phyloP scores from a whole-genome alignment of 2,888 invertebrate species.

The Parasteatoda lunata region DNA sequence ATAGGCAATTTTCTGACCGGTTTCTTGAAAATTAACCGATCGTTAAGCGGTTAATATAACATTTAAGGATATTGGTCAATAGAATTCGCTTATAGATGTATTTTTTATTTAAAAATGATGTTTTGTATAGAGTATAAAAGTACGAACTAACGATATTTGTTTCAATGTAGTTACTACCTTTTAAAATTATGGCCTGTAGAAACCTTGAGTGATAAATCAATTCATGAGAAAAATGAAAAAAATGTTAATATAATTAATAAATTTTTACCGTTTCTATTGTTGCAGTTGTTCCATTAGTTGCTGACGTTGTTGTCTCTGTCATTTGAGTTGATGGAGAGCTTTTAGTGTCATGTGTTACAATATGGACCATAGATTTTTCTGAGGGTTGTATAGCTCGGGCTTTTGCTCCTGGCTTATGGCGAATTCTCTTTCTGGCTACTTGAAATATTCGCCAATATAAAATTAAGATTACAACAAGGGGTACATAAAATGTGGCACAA shows the following conservation, averaged over 20 bases:
- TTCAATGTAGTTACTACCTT: no score
- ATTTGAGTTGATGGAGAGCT: constrained; percentile 46
- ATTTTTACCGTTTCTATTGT: constrained; percentile 27
- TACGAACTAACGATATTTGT: no score
- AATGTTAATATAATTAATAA: neutral
- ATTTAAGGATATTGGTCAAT: no score
- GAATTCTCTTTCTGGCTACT: constrained; percentile 88
- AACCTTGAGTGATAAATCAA: no score
- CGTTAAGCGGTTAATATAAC: no score
- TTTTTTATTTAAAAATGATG: no score
- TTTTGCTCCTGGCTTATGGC: constrained; percentile 76
- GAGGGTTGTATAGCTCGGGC: constrained; percentile 25
- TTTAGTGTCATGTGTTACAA: constrained; percentile 34
- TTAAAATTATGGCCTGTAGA: no score
- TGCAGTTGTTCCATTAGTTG: constrained; percentile 35
- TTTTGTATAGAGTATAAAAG: no score
- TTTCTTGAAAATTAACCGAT: no score
- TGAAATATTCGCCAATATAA: constrained; percentile 99
- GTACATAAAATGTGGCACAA: constrained; percentile 98
- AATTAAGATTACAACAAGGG: constrained; percentile 92
- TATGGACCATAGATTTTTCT: constrained; percentile 37
- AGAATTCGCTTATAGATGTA: no score
- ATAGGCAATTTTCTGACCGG: no score
- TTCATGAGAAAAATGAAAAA: no score
- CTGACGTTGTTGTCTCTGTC: constrained; percentile 44